Percentiles rank a stretch among this genome's conserved stretches.
Evolutionary conservation across 2,113 vertebrate species (phyloP).

Genomic region (Zosterops japonicus): DNA sequence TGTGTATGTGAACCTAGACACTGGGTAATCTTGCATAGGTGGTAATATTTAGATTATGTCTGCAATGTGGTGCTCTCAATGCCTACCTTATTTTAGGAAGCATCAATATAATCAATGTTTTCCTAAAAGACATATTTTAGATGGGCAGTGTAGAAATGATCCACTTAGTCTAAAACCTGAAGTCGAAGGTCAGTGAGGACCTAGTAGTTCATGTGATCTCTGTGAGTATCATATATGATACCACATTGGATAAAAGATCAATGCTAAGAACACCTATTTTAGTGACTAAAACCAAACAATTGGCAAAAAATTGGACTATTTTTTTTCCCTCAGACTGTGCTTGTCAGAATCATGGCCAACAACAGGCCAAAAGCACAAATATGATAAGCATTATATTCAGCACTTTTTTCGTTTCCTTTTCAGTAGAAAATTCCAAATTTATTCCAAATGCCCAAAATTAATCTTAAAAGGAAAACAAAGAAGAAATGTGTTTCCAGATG

Average conservation of each 20-base stretch:
- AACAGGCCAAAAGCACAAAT: not conserved
- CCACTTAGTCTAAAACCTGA: not conserved
- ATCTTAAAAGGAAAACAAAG: not conserved
- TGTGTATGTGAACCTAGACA: fast-evolving
- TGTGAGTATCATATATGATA: not conserved
- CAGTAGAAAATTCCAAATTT: not conserved
- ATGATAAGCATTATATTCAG: not conserved
- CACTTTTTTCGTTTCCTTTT: not conserved
- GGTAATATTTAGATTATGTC: not conserved
- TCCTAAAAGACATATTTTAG: not conserved
- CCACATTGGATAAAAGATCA: not conserved
- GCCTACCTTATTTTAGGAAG: fast-evolving
- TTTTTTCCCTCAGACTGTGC: not conserved
- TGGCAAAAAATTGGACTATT: not conserved
- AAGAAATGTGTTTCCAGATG: not conserved
- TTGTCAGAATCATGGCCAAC: not conserved
- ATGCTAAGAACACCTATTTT: not conserved
- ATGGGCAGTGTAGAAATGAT: not conserved
- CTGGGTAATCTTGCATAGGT: fast-evolving
- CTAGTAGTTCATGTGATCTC: not conserved
- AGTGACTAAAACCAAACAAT: not conserved
- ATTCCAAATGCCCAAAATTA: not conserved
- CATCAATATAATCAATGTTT: not conserved
- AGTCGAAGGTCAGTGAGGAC: not conserved
- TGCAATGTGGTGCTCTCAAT: not conserved